Percentiles rank a stretch among this genome's conserved stretches.
Conservation (phyloP, 2,113 vertebrate species). For the Platysteira castanea region DNA sequence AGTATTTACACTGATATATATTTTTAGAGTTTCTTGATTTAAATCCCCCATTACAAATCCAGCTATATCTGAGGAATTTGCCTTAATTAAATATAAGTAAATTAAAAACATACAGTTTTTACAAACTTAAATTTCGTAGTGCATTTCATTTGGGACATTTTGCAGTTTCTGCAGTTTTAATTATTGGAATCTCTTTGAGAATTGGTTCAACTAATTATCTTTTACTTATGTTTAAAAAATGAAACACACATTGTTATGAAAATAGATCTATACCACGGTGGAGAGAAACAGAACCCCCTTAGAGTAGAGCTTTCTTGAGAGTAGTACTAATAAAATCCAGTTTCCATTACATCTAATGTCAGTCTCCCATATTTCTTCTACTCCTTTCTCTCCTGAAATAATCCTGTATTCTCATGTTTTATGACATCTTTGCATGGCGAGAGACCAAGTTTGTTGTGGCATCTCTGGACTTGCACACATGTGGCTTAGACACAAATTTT, state of each 20-base stretch:
- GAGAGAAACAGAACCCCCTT: neutral
- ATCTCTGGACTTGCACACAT: neutral
- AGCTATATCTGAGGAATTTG: neutral
- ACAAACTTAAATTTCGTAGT: neutral
- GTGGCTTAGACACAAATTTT: neutral
- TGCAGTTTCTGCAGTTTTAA: neutral
- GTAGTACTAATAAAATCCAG: neutral
- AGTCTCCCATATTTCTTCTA: neutral
- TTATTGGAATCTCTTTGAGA: neutral
- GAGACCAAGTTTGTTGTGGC: neutral
- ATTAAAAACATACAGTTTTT: neutral
- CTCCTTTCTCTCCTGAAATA: neutral
- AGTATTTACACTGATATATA: neutral
- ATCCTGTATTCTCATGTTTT: neutral
- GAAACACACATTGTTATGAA: neutral
- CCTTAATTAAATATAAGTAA: neutral
- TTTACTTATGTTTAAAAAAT: neutral
- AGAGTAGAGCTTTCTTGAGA: neutral
- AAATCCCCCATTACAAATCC: neutral
- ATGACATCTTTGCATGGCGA: neutral
- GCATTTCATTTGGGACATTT: neutral
- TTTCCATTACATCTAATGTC: neutral
- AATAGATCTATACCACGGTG: neutral
- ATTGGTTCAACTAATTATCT: neutral
- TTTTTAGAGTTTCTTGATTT: neutral